A percentile compares a stretch with the other conserved stretches of the same genome.
Evolutionary conservation across 2,113 vertebrate genomes (phyloP).

Genomic region (Perognathus longimembris): DNA sequence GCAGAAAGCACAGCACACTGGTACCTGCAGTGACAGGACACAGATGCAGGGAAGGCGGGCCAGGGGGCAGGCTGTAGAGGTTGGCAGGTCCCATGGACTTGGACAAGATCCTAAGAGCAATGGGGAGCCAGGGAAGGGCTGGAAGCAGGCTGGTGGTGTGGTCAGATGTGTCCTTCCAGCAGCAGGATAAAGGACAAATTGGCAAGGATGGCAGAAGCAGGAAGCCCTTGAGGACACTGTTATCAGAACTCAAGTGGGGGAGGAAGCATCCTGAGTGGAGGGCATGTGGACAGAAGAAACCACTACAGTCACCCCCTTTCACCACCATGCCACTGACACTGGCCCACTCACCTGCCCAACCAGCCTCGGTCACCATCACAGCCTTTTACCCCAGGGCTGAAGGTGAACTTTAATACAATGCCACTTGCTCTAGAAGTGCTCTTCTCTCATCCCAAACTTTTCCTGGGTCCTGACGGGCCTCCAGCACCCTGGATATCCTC

Average conservation of each 20-base stretch:
- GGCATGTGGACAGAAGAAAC: background rate
- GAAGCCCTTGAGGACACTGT: background rate
- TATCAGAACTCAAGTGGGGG: background rate
- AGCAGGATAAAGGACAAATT: background rate
- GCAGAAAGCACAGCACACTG: background rate
- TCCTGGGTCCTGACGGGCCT: background rate
- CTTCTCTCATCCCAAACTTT: background rate
- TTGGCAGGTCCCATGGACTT: background rate
- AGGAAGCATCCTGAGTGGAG: background rate
- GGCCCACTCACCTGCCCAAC: background rate
- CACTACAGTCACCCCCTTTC: background rate
- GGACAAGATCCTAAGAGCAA: background rate
- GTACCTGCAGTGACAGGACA: background rate
- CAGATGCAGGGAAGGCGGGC: background rate
- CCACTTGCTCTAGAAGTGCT: background rate
- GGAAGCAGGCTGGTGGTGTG: accelerated
- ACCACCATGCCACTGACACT: background rate
- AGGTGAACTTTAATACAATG: background rate
- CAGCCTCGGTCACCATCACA: background rate
- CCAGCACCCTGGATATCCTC: background rate
- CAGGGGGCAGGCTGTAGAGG: background rate
- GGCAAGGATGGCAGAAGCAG: background rate
- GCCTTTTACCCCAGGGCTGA: background rate
- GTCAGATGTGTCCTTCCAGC: background rate
- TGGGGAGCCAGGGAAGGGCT: background rate